Conservation (phyloP, 2,888 invertebrate species). For the Brenthis ino region DNA sequence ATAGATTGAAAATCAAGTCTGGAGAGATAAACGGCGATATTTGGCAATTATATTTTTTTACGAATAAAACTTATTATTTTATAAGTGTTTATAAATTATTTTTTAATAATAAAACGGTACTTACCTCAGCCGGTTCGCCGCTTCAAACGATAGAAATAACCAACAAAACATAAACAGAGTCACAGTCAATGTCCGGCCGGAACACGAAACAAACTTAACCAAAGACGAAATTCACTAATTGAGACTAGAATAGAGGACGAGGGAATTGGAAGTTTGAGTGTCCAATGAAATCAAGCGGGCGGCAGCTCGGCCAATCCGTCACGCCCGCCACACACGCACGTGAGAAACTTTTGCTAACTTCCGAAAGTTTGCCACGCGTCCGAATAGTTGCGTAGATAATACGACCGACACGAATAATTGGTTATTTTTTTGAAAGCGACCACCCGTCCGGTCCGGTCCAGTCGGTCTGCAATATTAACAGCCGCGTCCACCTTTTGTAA, state of each 20-base stretch:
- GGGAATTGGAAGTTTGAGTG: constrained; percentile 46
- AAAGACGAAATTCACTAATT: constrained; percentile 56
- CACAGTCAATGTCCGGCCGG: constrained; percentile 70
- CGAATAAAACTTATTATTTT: neutral
- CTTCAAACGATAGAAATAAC: constrained; percentile 61
- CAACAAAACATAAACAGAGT: constrained; percentile 67
- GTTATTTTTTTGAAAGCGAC: constrained; percentile 72
- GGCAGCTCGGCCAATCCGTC: constrained; percentile 62
- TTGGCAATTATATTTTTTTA: constrained; percentile 11
- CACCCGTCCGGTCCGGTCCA: constrained; percentile 80
- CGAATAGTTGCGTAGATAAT: constrained; percentile 51
- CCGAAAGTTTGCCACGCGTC: constrained; percentile 67
- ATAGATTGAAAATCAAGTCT: constrained; percentile 44
- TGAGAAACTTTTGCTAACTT: constrained; percentile 68
- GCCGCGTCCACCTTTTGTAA: constrained; percentile 82
- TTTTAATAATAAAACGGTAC: constrained; percentile 36
- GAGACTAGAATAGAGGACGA: constrained; percentile 43
- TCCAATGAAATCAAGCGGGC: constrained; percentile 46
- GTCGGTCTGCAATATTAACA: constrained; percentile 81
- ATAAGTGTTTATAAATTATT: neutral
- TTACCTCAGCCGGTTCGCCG: constrained; percentile 61
- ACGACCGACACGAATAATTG: constrained; percentile 51
- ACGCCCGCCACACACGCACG: constrained; percentile 70
- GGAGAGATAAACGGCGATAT: constrained; percentile 27
- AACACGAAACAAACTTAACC: constrained; percentile 56